phyloP scores from a whole-genome alignment of 2,888 invertebrate genomes.

The Amphipoea oculea region DNA sequence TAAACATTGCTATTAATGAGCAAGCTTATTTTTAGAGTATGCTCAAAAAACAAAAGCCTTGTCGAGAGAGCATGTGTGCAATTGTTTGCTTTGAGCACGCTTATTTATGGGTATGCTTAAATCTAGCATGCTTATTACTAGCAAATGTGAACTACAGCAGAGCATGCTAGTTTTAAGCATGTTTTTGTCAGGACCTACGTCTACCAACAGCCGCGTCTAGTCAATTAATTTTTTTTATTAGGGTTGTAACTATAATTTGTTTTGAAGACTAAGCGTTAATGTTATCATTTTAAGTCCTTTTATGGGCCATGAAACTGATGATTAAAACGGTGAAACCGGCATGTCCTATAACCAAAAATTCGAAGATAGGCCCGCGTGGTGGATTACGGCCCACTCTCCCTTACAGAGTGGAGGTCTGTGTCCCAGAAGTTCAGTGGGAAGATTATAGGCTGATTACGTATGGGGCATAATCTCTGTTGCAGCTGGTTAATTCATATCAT shows the following conservation, averaged over 20 bases:
- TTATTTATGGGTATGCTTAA: no score
- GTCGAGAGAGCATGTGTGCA: no score
- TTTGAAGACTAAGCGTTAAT: background rate
- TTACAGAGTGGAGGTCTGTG: background rate
- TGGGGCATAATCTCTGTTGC: slow-evolving; percentile 15
- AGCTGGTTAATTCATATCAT: slow-evolving; percentile 76
- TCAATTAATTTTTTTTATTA: background rate
- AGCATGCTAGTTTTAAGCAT: no score
- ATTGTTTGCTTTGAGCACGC: no score
- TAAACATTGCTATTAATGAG: no score
- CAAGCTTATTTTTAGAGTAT: no score
- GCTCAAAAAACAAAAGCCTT: no score
- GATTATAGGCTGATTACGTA: background rate
- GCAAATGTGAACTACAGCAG: no score
- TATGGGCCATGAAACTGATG: background rate
- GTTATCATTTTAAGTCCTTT: background rate
- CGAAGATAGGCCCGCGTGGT: background rate
- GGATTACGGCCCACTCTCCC: background rate
- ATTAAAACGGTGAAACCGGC: no score
- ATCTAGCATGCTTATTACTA: no score
- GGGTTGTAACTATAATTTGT: background rate
- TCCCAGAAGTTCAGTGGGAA: background rate
- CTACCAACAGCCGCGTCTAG: no score
- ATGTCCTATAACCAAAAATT: background rate
- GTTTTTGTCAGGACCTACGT: no score